Evolutionary conservation across 2,888 invertebrate genomes (phyloP).

Genomic region (Terebella lapidaria): DNA sequence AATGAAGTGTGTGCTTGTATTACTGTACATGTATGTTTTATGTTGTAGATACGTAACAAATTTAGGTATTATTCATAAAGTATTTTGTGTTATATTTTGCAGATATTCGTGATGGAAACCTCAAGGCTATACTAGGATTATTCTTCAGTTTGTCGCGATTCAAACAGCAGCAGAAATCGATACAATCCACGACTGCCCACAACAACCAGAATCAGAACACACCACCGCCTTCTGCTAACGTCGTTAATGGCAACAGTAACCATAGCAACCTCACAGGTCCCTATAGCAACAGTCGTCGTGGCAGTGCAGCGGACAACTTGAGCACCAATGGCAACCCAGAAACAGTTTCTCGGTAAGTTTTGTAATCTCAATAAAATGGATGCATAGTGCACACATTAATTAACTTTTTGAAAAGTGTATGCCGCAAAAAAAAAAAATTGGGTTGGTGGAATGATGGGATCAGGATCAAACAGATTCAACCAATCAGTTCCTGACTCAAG

Average conservation of each 20-base stretch:
- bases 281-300: too few species aligned
- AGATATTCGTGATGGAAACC: conserved; percentile 89
- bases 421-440: too few species aligned
- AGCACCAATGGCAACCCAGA: conserved; percentile 2
- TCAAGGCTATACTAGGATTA: conserved; percentile 87
- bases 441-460: too few species aligned
- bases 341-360: background rate
- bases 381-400: too few species aligned
- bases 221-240: background rate
- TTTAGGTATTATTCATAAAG: too few species aligned
- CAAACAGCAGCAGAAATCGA: conserved; percentile 64
- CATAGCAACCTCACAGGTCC: background rate
- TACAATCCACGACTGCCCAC: background rate
- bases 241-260: background rate
- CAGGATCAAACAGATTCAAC: too few species aligned
- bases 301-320: background rate
- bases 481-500: too few species aligned
- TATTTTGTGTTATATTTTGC: too few species aligned
- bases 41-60: too few species aligned
- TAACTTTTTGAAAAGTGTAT: too few species aligned
- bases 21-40: too few species aligned
- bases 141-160: conserved; percentile 92
- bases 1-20: too few species aligned
- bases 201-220: conserved; percentile 9
- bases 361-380: background rate